phyloP scores from a whole-genome alignment of 2,113 vertebrate species.

The Vulpes lagopus region DNA sequence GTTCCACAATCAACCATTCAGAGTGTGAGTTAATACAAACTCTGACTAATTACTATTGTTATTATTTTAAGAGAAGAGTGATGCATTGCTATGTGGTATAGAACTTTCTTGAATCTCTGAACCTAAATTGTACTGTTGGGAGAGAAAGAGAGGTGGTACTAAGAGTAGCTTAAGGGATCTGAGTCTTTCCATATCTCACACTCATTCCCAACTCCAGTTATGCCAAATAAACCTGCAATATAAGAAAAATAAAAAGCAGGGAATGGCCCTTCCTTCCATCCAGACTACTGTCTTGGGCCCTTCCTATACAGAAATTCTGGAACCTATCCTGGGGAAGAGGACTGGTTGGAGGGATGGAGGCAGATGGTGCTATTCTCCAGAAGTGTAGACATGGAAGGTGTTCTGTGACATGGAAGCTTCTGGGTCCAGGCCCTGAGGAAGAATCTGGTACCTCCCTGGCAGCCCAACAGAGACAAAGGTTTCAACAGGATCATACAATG shows the following conservation, averaged over 20 bases:
- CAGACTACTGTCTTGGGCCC: not conserved
- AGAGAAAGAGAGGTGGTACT: not conserved
- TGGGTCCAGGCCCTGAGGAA: not conserved
- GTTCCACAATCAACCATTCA: not conserved
- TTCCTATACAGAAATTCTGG: not conserved
- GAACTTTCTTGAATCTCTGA: not conserved
- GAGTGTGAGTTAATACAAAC: too few species aligned
- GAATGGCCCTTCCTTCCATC: not conserved
- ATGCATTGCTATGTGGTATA: not conserved
- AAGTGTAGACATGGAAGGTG: rapidly evolving
- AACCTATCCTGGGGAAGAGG: not conserved
- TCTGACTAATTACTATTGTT: not conserved
- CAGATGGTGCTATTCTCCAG: not conserved
- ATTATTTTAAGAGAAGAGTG: not conserved
- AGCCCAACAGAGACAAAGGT: too few species aligned
- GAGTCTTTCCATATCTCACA: not conserved
- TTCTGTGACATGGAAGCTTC: not conserved
- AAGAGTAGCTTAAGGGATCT: too few species aligned
- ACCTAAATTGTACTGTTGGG: not conserved
- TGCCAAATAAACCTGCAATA: not conserved
- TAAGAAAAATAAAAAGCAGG: not conserved
- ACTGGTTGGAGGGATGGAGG: too few species aligned
- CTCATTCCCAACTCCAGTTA: not conserved
- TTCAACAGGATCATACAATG: rapidly evolving
- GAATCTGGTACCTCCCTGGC: not conserved